Conservation (phyloP, 2,797 vertebrate genomes). For the Anguilla marmorata region DNA sequence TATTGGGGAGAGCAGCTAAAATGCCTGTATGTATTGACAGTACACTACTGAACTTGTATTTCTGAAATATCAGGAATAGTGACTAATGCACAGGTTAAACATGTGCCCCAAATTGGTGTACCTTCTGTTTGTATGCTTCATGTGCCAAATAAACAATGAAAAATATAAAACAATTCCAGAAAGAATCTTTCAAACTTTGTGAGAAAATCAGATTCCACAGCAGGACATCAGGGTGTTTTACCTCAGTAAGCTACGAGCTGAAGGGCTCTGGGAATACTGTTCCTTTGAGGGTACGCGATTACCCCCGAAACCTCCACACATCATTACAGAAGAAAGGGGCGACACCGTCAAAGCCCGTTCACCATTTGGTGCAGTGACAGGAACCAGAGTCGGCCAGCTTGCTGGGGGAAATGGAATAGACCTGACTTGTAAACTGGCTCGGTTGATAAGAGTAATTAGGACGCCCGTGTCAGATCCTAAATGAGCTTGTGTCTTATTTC, state of each 20-base stretch:
- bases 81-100: neutral
- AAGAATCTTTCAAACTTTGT: neutral
- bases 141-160: conserved; percentile 15
- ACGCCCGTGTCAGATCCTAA: conserved; percentile 51
- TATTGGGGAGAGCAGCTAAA: neutral
- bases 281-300: neutral
- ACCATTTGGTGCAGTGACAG: conserved; percentile 25
- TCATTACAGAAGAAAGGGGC: conserved; percentile 4
- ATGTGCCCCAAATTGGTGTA: neutral
- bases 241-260: neutral
- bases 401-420: conserved; percentile 42
- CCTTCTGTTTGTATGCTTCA: conserved; percentile 10
- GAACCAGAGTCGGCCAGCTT: neutral
- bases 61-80: neutral
- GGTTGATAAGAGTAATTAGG: conserved; percentile 51
- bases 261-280: neutral
- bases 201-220: neutral
- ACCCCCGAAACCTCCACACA: neutral
- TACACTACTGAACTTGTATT: neutral
- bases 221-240: neutral
- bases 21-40: neutral
- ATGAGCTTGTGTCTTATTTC: conserved; percentile 39
- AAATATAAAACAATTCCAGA: neutral
- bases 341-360: neutral
- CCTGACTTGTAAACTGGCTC: conserved; percentile 33